Evolutionary conservation across 1,140 invertebrate species (phyloP), one percentile per base, ranked within the genome.

Genomic region (Odontomachus brunneus): DNA sequence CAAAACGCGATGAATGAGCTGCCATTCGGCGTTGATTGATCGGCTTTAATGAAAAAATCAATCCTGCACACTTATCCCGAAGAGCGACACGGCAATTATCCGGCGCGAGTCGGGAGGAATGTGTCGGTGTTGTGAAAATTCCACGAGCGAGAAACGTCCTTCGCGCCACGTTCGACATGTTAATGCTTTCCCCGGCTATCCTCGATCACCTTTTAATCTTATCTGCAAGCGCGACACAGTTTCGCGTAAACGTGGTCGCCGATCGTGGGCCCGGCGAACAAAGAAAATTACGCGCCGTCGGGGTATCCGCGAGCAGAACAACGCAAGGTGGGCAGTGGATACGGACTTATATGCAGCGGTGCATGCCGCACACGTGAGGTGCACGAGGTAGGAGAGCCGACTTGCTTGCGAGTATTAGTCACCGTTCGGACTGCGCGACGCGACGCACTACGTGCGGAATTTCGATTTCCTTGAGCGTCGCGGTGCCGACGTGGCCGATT

Each of bases 331-430:
- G 88, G 84, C 11, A 83, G 89, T 71, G 19, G 62, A 67, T 83
- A 85, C 71, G 62, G 83, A 83, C 84, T 88, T 87, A 57, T 84
- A 87, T 76, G 86, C 85, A 80, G 24, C 57, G 72, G 19, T 80
- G 66, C 51, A 81, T 55, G 62, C 3, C 24, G 69, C 82, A 75
- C 74, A 75, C 74, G 66, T 66, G 81, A 83, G 74, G 57, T 69
- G 53, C 48, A 62, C 4, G 55, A 87, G 82, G 82, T 81, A 87
- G 74, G 65, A 87, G 49, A 86, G 48, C 55, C 73, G 74, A 38
- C 80, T 66, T 65, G 65, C 53, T n/a, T n/a, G n/a, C 3, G 26
- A 44, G 84, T 78, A 88, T 90, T 89, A 90, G 90, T 90, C 90
- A 90, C 53, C 86, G 82, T 89, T 90, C 86, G 83, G 67, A 86